Base-by-base conservation (phyloP, 1,140 invertebrate genomes). In the Drosophila nannoptera region DNA sequence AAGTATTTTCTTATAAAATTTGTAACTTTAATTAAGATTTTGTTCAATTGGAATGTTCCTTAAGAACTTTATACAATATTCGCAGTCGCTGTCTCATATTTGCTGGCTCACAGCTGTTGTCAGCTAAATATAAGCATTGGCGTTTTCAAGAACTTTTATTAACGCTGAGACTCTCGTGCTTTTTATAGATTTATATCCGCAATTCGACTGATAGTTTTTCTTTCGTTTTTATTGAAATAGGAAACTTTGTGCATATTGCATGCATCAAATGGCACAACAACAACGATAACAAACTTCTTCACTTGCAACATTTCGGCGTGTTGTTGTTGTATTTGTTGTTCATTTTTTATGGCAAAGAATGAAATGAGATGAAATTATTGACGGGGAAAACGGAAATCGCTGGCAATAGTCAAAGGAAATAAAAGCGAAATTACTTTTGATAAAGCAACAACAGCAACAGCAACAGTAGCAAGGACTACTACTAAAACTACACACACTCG, bases 181-280 rank as follows among this genome's bases (percentile, higher is more conserved):
- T 70, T 84, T 83, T 80, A 83, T 83, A 83, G 78, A 83, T 83
- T 83, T 83, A 83, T 83, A 83, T 83, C 72, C 72, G 61, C 60
- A 78, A 63, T 82, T 65, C 65, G 66, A 63, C 66, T 60, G 62
- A 64, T 59, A 61, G 63, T 36, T 22, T 22, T 22, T 22, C 22
- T 54, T 69, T 66, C 3, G n/a, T 80, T 80, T 84, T 84, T 86
- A 84, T 84, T 84, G 80, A 84, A 77, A 84, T 80, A 84, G 81
- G 80, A 84, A 84, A 84, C 81, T 84, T 83, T 84, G 77, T 84
- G 80, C 80, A 84, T 84, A 84, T 84, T 84, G 80, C 80, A 84
- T 77, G 81, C 80, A 84, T 84, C 80, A 86, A 86, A 81, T 77
- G 81, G 73, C 64, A 70, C 53, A 64, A 43, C 58, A 75, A 16